Evolutionary conservation across 2,888 invertebrate species (phyloP).

Genomic region (Adela reaumurella): DNA sequence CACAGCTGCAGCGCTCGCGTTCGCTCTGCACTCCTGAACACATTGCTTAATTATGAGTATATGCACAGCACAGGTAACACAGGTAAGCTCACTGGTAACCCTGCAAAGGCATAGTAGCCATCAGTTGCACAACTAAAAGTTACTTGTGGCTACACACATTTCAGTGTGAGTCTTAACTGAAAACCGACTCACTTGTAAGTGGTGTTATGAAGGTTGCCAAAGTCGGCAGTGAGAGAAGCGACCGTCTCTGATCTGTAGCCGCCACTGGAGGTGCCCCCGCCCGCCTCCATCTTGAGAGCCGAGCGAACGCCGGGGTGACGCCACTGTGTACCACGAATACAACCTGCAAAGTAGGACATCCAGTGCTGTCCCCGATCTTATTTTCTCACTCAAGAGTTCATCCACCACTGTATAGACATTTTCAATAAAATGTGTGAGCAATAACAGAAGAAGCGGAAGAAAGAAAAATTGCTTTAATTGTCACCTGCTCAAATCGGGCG

Average conservation of each 20-base stretch:
- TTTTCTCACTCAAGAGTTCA: not conserved
- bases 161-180: too few relatives aligned
- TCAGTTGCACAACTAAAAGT: too few relatives aligned
- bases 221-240: constrained; percentile 61
- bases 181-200: constrained; percentile 29
- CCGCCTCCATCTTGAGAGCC: constrained; percentile 55
- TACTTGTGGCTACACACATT: too few relatives aligned
- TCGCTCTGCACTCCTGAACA: constrained; percentile 71
- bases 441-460: too few relatives aligned
- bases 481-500: too few relatives aligned
- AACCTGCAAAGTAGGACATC: constrained; percentile 21
- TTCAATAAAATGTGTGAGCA: too few relatives aligned
- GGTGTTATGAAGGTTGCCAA: constrained; percentile 49
- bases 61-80: too few relatives aligned
- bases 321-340: constrained; percentile 52
- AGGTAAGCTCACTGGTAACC: too few relatives aligned
- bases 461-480: too few relatives aligned
- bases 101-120: too few relatives aligned
- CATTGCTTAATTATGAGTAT: too few relatives aligned
- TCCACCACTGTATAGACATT: not conserved
- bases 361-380: too few relatives aligned
- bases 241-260: constrained; percentile 60
- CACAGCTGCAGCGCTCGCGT: constrained; percentile 81
- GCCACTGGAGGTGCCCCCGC: constrained; percentile 22
- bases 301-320: constrained; percentile 62